phyloP scores from a whole-genome alignment of 2,797 vertebrate genomes.

The Gila robusta region DNA sequence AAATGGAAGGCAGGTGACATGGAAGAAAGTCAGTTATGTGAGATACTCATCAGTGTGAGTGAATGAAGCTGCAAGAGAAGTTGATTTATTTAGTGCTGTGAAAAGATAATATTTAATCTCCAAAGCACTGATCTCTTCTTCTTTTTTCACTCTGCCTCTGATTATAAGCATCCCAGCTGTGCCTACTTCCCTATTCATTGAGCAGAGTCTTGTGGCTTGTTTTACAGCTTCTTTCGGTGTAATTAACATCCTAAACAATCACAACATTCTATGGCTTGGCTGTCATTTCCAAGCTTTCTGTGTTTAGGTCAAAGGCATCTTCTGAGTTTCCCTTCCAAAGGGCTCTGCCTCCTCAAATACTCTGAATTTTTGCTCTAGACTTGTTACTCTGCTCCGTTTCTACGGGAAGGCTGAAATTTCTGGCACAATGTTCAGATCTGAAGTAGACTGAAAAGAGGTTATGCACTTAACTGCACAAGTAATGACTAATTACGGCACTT shows the following conservation, averaged over 20 bases:
- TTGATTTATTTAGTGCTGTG: slow-evolving; percentile 80
- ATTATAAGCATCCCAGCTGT: slow-evolving; percentile 85
- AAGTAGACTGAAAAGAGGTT: slow-evolving; percentile 34
- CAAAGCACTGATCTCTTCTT: slow-evolving; percentile 80
- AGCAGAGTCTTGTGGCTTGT: slow-evolving; percentile 70
- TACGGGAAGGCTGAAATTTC: slow-evolving; percentile 32
- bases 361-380: slow-evolving; percentile 32
- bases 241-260: slow-evolving; percentile 63
- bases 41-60: slow-evolving; percentile 15
- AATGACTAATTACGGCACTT: slow-evolving; percentile 38
- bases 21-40: slow-evolving; percentile 32
- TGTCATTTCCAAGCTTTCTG: slow-evolving; percentile 37
- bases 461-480: slow-evolving; percentile 40
- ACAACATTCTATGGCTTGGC: slow-evolving; percentile 17
- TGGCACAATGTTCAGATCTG: slow-evolving; percentile 45
- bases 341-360: slow-evolving; percentile 35
- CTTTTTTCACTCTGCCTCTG: slow-evolving; percentile 61
- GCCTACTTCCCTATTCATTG: slow-evolving; percentile 84
- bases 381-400: slow-evolving; percentile 48
- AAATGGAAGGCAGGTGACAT: slow-evolving; percentile 52
- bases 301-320: slow-evolving; percentile 53
- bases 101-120: slow-evolving; percentile 85
- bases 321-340: slow-evolving; percentile 43
- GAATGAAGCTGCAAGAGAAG: slow-evolving; percentile 63
- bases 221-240: slow-evolving; percentile 69